These are phyloP conservation scores for Drosophila paulistorum DNA, from an alignment of 1,140 invertebrate species.

Conservation along the genomic window DNA sequence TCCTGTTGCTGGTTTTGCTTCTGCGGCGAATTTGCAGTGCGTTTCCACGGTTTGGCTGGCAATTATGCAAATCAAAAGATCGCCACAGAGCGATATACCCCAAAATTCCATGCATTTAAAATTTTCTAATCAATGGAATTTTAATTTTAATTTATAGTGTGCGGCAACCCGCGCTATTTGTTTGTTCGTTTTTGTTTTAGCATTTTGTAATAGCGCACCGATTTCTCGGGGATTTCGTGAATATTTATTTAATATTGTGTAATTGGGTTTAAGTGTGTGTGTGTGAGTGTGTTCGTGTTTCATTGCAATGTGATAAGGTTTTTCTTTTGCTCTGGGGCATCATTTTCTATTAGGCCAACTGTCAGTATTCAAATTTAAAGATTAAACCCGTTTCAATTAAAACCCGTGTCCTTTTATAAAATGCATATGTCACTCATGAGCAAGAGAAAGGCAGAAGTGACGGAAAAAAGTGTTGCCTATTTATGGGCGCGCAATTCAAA, in stretches of 20 bases:
- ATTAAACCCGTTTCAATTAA: slow-evolving; percentile 57
- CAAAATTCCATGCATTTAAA: slow-evolving; percentile 82
- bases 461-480: slow-evolving; percentile 33
- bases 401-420: slow-evolving; percentile 38
- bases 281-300: not conserved
- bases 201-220: slow-evolving; percentile 4
- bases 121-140: slow-evolving; percentile 83
- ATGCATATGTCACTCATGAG: slow-evolving; percentile 45
- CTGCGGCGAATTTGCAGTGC: slow-evolving; percentile 51
- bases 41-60: slow-evolving; percentile 64
- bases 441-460: not conserved
- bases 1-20: slow-evolving; percentile 16
- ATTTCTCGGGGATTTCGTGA: not conserved
- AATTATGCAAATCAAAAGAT: slow-evolving; percentile 82
- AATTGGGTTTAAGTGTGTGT: not conserved
- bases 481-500: slow-evolving; percentile 35
- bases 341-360: slow-evolving; percentile 3
- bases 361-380: slow-evolving; percentile 18
- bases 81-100: slow-evolving; percentile 63
- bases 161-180: not conserved
- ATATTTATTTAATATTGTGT: slow-evolving; percentile 16
- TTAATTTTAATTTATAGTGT: slow-evolving; percentile 72
- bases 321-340: not conserved
- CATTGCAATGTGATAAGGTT: slow-evolving; percentile 14
- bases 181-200: slow-evolving; percentile 1